These are phyloP conservation scores for Chaetodon trifasciatus DNA, from an alignment of 2,797 vertebrate genomes.

Conservation along the genomic window DNA sequence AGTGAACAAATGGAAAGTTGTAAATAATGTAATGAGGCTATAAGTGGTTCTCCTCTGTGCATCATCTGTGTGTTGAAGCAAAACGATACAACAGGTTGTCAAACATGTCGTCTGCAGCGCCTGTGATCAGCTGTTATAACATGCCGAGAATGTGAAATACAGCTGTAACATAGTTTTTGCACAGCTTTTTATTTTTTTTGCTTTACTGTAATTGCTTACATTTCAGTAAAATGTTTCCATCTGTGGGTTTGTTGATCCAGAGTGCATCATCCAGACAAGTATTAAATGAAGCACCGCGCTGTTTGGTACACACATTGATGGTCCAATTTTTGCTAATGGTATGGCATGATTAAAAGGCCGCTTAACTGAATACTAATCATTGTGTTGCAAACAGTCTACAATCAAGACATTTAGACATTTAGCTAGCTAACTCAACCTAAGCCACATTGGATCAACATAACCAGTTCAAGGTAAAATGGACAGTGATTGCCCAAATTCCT, in stretches of 20 bases:
- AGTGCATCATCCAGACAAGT: background rate
- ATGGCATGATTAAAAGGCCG: background rate
- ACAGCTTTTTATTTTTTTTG: background rate
- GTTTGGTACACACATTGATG: slow-evolving; percentile 7
- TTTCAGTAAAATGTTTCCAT: background rate
- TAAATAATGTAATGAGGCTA: background rate
- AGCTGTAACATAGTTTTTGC: no score
- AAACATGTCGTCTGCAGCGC: background rate
- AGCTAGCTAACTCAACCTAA: background rate
- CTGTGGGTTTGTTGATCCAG: background rate
- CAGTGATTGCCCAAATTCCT: no score
- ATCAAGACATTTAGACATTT: slow-evolving; percentile 7
- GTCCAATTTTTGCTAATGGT: slow-evolving; percentile 10
- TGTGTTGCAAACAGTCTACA: background rate
- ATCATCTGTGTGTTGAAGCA: background rate
- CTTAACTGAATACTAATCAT: background rate
- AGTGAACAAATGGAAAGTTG: slow-evolving; percentile 2
- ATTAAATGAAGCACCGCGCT: slow-evolving; percentile 1
- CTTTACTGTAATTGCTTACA: background rate
- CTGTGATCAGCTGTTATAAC: slow-evolving; percentile 3
- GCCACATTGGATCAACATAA: background rate
- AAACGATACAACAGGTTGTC: background rate
- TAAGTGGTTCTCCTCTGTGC: background rate
- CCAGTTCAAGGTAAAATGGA: no score
- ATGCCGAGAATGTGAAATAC: background rate